Evolutionary conservation across 2,888 invertebrate species (phyloP).

Genomic region (Ferdinandea cuprea): DNA sequence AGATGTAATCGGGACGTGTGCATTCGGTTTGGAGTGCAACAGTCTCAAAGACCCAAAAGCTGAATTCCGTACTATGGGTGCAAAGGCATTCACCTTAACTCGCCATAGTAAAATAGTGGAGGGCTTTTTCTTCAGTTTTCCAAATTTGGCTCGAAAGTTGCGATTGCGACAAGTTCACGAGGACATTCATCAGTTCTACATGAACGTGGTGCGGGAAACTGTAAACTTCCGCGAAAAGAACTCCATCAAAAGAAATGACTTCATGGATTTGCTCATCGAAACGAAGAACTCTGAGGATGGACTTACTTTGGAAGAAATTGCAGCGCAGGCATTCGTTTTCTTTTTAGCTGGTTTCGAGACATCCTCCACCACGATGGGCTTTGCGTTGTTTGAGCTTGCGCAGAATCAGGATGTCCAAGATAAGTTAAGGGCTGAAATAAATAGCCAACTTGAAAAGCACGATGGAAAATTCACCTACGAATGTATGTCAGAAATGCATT

Average conservation of each 20-base stretch:
- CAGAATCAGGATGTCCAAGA: slow-evolving; percentile 78
- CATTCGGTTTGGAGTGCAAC: slow-evolving; percentile 84
- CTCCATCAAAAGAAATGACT: slow-evolving; percentile 84
- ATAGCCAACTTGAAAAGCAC: slow-evolving; percentile 75
- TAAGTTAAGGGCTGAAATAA: slow-evolving; percentile 77
- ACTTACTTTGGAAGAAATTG: slow-evolving; percentile 78
- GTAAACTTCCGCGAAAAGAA: slow-evolving; percentile 84
- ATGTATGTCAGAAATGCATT: slow-evolving; percentile 78
- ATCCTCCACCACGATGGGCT: slow-evolving; percentile 86
- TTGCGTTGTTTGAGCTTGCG: slow-evolving; percentile 81
- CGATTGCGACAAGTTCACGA: slow-evolving; percentile 77
- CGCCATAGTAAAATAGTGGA: slow-evolving; percentile 75
- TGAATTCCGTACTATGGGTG: slow-evolving; percentile 80
- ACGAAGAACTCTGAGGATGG: slow-evolving; percentile 82
- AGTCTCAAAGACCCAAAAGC: slow-evolving; percentile 81
- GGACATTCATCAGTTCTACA: slow-evolving; percentile 83
- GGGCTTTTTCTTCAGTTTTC: slow-evolving; percentile 77
- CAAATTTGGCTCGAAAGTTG: slow-evolving; percentile 76
- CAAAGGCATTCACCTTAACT: slow-evolving; percentile 76
- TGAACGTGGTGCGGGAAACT: slow-evolving; percentile 82
- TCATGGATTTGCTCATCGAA: slow-evolving; percentile 85
- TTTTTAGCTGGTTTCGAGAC: slow-evolving; percentile 86
- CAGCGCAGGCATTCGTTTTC: slow-evolving; percentile 81
- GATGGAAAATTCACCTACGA: slow-evolving; percentile 79
- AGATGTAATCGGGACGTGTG: slow-evolving; percentile 84